Evolutionary conservation across 1,140 invertebrate genomes (phyloP).

Genomic region (Scaptomyza montana): DNA sequence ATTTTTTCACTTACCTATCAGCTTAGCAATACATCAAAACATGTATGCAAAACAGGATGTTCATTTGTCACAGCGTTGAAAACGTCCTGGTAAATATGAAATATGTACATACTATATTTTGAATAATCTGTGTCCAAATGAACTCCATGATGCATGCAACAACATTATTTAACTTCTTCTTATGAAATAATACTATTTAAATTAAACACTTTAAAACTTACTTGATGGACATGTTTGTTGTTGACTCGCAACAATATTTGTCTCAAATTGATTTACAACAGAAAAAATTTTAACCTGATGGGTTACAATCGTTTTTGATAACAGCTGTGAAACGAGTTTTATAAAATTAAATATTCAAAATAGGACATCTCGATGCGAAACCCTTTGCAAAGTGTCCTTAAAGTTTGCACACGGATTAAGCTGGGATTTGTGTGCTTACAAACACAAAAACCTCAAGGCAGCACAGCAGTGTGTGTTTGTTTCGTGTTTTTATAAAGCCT

Average conservation of each 20-base stretch:
- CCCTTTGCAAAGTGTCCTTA: conserved; percentile 65
- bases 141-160: too few relatives aligned
- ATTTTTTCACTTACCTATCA: conserved; percentile 21
- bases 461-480: conserved; percentile 18
- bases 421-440: conserved; percentile 57
- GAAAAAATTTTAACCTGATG: conserved; percentile 28
- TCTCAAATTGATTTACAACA: conserved; percentile 28
- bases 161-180: too few relatives aligned
- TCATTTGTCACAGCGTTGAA: conserved; percentile 22
- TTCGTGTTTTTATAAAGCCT: conserved; percentile 53
- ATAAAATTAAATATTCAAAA: conserved; percentile 67
- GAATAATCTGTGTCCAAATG: too few relatives aligned
- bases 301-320: conserved; percentile 34
- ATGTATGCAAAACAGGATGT: conserved; percentile 33
- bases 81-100: conserved; percentile 33
- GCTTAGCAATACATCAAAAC: conserved; percentile 25
- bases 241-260: conserved; percentile 28
- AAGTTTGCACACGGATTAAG: conserved; percentile 75
- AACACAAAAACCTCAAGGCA: conserved; percentile 42
- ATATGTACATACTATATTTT: not conserved
- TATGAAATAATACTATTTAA: too few relatives aligned
- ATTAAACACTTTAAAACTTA: conserved; percentile 4
- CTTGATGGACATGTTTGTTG: conserved; percentile 8
- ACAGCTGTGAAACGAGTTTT: conserved; percentile 45
- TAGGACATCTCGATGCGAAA: conserved; percentile 48